phyloP scores from a whole-genome alignment of 2,797 vertebrate species.

The Caiman crocodilus region DNA sequence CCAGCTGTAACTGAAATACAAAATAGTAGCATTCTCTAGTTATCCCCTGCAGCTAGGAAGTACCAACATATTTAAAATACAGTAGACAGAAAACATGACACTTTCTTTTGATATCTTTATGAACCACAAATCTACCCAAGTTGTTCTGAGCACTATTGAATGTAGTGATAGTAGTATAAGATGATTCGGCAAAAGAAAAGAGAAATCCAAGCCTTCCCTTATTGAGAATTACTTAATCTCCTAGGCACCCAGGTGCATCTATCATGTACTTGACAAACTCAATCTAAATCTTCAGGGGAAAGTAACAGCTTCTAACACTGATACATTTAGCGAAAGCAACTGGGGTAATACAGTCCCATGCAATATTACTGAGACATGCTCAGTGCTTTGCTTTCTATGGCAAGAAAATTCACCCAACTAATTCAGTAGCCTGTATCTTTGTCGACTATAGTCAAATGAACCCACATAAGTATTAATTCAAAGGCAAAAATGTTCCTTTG shows the following conservation, averaged over 20 bases:
- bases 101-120: background rate
- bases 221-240: background rate
- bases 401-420: fast-evolving
- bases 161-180: background rate
- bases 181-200: background rate
- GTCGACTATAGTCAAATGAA: background rate
- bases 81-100: background rate
- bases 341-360: background rate
- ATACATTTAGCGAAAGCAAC: background rate
- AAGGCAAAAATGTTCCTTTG: background rate
- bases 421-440: fast-evolving
- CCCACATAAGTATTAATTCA: background rate
- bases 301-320: background rate
- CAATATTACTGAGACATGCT: too few relatives aligned
- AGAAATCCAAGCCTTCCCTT: background rate
- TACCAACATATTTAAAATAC: background rate
- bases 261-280: background rate
- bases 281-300: background rate
- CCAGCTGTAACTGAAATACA: background rate
- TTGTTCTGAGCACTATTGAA: background rate
- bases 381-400: background rate
- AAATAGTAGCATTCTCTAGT: background rate
- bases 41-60: background rate
- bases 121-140: background rate
- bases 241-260: background rate